A percentile compares a stretch with the other conserved stretches of the same genome.
These are phyloP conservation scores for Pteria penguin DNA, from an alignment of 2,888 invertebrate genomes.

Conservation along the genomic window DNA sequence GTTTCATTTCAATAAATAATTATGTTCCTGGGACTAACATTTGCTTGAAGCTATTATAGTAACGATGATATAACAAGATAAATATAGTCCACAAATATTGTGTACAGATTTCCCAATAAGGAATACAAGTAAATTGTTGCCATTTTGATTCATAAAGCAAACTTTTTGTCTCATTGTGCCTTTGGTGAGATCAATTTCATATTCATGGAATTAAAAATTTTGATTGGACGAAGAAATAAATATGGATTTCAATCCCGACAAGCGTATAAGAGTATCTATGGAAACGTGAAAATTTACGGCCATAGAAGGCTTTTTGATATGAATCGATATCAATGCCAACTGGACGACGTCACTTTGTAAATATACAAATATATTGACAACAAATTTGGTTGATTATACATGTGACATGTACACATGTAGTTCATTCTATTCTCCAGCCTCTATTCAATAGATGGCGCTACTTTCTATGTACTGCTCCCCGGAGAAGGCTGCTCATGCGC, in stretches of 20 bases:
- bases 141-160: neutral
- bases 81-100: neutral
- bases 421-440: neutral
- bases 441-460: neutral
- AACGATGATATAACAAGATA: neutral
- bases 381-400: neutral
- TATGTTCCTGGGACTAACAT: neutral
- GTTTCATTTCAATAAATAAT: neutral
- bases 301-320: too few relatives aligned
- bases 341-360: too few relatives aligned
- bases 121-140: neutral
- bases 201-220: neutral
- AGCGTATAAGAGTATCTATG: too few relatives aligned
- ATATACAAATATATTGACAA: neutral
- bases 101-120: neutral
- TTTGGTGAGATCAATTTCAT: neutral
- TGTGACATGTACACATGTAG: neutral
- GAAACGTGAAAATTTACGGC: too few relatives aligned
- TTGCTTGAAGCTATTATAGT: neutral
- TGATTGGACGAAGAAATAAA: too few relatives aligned
- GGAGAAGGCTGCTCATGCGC: too few relatives aligned
- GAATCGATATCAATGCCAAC: neutral
- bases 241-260: too few relatives aligned
- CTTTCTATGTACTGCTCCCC: too few relatives aligned
- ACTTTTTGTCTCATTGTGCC: neutral